Evolutionary conservation across 2,888 invertebrate genomes (phyloP).

Genomic region (Ophioninae sp.): DNA sequence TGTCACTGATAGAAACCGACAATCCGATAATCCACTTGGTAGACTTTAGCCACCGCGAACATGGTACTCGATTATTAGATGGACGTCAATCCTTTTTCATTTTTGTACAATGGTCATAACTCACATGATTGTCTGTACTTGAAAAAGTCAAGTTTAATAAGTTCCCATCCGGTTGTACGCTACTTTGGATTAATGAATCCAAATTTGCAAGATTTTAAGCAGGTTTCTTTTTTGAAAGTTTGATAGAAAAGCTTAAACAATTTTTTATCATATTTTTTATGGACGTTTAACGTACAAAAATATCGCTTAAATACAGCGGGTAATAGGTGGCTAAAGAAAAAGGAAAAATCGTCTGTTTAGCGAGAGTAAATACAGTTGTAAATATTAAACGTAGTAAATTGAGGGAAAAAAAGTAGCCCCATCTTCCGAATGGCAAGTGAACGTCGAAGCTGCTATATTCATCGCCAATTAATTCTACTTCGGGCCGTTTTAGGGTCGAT

Average conservation of each 20-base stretch:
- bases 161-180: too few relatives aligned
- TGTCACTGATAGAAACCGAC: constrained; percentile 3
- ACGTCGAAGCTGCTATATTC: not conserved
- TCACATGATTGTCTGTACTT: not conserved
- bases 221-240: too few relatives aligned
- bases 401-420: not conserved
- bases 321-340: not conserved
- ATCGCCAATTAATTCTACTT: not conserved
- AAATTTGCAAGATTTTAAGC: too few relatives aligned
- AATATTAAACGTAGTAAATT: not conserved
- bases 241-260: too few relatives aligned
- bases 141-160: not conserved
- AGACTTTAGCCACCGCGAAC: not conserved
- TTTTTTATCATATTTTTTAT: too few relatives aligned
- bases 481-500: not conserved
- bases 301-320: not conserved
- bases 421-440: not conserved
- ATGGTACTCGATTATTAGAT: not conserved
- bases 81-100: not conserved
- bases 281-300: too few relatives aligned
- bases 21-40: not conserved
- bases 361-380: too few relatives aligned
- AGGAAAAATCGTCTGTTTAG: not conserved
- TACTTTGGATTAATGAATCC: too few relatives aligned
- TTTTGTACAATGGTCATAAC: not conserved